These are phyloP conservation scores for Pollachius pollachius DNA, from an alignment of 2,113 vertebrate species.

Conservation along the genomic window DNA sequence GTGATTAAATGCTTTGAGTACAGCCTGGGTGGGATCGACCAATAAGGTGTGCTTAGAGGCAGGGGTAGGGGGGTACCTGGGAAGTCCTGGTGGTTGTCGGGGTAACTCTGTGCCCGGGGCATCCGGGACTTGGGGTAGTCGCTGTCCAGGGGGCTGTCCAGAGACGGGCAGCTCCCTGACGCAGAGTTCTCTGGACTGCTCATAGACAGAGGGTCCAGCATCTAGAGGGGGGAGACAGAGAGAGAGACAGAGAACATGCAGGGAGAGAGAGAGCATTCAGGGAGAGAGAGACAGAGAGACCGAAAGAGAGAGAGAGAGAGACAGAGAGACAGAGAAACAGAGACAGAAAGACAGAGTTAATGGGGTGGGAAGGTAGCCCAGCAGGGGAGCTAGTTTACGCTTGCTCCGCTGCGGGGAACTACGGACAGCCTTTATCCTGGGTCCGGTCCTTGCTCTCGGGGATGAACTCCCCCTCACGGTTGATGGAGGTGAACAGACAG, in stretches of 20 bases:
- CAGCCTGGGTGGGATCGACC: too few species aligned
- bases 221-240: slow-evolving; percentile 68
- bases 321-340: too few species aligned
- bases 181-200: slow-evolving; percentile 99
- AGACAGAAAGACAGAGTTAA: too few species aligned
- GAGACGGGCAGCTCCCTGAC: slow-evolving; percentile 96
- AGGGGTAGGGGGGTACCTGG: slow-evolving; percentile 75
- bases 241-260: neutral
- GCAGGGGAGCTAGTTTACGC: too few species aligned
- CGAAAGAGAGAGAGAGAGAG: too few species aligned
- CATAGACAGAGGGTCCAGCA: slow-evolving; percentile 96
- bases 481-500: slow-evolving; percentile 89
- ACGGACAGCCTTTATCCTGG: too few species aligned
- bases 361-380: too few species aligned
- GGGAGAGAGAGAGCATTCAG: neutral
- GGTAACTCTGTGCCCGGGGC: slow-evolving; percentile 98
- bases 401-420: too few species aligned
- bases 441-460: slow-evolving; percentile 94
- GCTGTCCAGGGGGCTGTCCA: slow-evolving; percentile 96
- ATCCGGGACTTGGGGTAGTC: slow-evolving; percentile 96
- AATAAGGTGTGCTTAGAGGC: too few species aligned
- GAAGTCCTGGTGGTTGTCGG: slow-evolving; percentile 98
- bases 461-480: slow-evolving; percentile 98
- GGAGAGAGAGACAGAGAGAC: too few species aligned
- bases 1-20: neutral